These are phyloP conservation scores for Bembecia ichneumoniformis DNA, from an alignment of 2,888 invertebrate genomes.

Conservation along the genomic window DNA sequence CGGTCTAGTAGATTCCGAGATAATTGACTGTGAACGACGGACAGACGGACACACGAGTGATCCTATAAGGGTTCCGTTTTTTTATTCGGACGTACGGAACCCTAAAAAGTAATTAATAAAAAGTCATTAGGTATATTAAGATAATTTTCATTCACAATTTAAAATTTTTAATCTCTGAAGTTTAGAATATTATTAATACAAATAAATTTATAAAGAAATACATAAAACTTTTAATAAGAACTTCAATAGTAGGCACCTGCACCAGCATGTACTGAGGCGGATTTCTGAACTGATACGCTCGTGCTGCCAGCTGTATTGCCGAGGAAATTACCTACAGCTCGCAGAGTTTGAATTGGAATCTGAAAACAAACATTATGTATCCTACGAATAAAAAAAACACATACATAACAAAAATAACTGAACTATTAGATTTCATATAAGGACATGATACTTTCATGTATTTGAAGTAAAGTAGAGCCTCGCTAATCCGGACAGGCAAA, in stretches of 20 bases:
- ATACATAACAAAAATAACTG: no score
- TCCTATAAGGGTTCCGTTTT: no score
- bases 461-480: not conserved
- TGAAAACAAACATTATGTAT: conserved; percentile 33
- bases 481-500: no score
- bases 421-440: no score
- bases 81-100: no score
- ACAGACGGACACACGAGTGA: no score
- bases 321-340: conserved; percentile 74
- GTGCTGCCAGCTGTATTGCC: conserved; percentile 63
- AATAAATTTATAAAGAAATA: not conserved
- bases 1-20: no score
- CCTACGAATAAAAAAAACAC: not conserved
- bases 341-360: conserved; percentile 77
- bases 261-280: conserved; percentile 50
- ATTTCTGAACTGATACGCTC: conserved; percentile 52
- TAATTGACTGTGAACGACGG: no score
- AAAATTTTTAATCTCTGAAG: not conserved
- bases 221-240: no score
- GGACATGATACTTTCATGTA: no score
- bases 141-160: not conserved
- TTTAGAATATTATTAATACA: not conserved
- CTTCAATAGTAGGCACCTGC: conserved; percentile 1
- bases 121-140: not conserved
- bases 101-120: no score